phyloP scores from a whole-genome alignment of 1,140 invertebrate species.

The Uloborus diversus region DNA sequence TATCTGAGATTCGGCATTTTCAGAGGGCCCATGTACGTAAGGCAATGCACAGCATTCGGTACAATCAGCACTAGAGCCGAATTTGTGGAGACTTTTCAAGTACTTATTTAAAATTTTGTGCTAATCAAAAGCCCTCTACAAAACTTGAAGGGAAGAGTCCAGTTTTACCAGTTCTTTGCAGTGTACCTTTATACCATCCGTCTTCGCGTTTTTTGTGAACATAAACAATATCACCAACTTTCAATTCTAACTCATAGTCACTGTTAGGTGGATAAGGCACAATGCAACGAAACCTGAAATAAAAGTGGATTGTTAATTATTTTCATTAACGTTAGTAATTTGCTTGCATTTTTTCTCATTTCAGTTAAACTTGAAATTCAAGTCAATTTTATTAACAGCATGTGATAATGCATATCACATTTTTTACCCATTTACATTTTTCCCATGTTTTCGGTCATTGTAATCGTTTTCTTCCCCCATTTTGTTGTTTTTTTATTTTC shows the following conservation, averaged over 20 bases:
- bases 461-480: too few relatives aligned
- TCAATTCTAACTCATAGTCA: conserved; percentile 88
- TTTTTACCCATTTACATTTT: too few relatives aligned
- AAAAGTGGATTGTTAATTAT: too few relatives aligned
- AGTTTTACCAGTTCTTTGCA: conserved; percentile 86
- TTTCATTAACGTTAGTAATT: too few relatives aligned
- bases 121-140: conserved; percentile 68
- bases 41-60: conserved; percentile 19
- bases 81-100: too few relatives aligned
- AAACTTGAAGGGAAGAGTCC: conserved; percentile 94
- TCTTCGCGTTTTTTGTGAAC: conserved; percentile 92
- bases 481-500: too few relatives aligned
- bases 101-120: background rate
- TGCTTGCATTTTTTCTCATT: too few relatives aligned
- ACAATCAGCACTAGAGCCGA: too few relatives aligned
- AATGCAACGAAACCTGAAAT: conserved; percentile 81
- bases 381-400: too few relatives aligned
- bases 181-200: conserved; percentile 94
- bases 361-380: too few relatives aligned
- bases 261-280: conserved; percentile 95
- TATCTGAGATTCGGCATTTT: background rate
- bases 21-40: background rate
- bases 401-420: too few relatives aligned
- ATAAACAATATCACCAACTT: conserved; percentile 89
- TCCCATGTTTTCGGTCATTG: too few relatives aligned